Conservation (phyloP, 2,113 vertebrate genomes). For the Rafetus swinhoei region DNA sequence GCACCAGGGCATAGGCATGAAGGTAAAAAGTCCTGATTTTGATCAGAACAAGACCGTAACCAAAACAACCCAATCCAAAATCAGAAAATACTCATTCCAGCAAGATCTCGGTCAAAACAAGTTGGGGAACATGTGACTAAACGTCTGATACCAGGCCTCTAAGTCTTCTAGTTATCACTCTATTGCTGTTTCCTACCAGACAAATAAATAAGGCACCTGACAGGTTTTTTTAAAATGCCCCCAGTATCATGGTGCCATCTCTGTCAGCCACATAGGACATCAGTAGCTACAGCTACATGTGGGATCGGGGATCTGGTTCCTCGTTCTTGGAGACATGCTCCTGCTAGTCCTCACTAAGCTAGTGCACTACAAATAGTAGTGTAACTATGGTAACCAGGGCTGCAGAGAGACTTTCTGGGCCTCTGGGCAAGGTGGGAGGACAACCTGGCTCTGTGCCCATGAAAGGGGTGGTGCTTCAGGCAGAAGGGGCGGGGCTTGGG, state of each 20-base stretch:
- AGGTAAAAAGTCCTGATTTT: background rate
- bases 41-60: background rate
- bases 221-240: background rate
- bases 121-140: background rate
- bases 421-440: too few relatives aligned
- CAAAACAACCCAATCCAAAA: background rate
- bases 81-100: constrained; percentile 7
- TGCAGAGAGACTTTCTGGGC: too few relatives aligned
- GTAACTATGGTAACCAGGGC: too few relatives aligned
- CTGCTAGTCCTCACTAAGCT: background rate
- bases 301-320: too few relatives aligned
- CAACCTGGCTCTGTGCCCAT: too few relatives aligned
- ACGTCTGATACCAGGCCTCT: background rate
- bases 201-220: background rate
- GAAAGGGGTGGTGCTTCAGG: too few relatives aligned
- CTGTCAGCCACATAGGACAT: background rate
- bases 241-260: background rate
- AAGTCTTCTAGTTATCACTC: background rate
- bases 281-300: background rate
- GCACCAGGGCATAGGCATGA: background rate
- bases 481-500: too few relatives aligned
- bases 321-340: background rate
- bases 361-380: background rate
- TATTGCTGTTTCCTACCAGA: background rate
- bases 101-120: background rate